phyloP scores from a whole-genome alignment of 2,888 invertebrate species.

The Agrilus mali region DNA sequence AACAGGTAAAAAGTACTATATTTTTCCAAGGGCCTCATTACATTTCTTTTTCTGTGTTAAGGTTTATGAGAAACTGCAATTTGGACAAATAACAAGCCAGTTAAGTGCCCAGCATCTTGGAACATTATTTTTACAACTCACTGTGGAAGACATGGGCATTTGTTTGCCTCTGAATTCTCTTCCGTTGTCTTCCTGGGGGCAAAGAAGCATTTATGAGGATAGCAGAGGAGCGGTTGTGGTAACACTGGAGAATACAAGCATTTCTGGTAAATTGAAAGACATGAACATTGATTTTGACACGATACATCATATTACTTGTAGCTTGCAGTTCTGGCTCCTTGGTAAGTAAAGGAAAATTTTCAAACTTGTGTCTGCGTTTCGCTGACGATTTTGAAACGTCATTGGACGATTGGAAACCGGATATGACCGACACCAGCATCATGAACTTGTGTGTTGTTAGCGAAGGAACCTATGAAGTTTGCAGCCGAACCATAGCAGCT shows the following conservation, averaged over 20 bases:
- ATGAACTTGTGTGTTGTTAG: constrained; percentile 96
- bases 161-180: constrained; percentile 82
- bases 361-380: constrained; percentile 85
- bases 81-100: constrained; percentile 67
- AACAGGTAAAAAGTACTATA: constrained; percentile 40
- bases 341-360: constrained; percentile 85
- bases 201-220: constrained; percentile 60
- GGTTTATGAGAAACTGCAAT: constrained; percentile 61
- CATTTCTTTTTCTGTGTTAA: constrained; percentile 9
- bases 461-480: constrained; percentile 96
- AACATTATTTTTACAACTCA: constrained; percentile 83
- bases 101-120: constrained; percentile 68
- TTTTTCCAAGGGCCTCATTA: not conserved
- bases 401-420: constrained; percentile 95
- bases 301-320: constrained; percentile 16
- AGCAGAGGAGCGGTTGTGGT: constrained; percentile 87
- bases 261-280: constrained; percentile 38
- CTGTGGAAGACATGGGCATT: constrained; percentile 94
- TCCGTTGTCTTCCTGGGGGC: constrained; percentile 56
- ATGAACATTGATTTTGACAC: not conserved
- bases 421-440: constrained; percentile 60
- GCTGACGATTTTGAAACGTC: constrained; percentile 96
- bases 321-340: constrained; percentile 94
- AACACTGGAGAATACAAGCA: constrained; percentile 91
- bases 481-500: constrained; percentile 81